These are phyloP conservation scores for Eustalomyia histrio DNA, from an alignment of 2,888 invertebrate genomes.

Conservation along the genomic window DNA sequence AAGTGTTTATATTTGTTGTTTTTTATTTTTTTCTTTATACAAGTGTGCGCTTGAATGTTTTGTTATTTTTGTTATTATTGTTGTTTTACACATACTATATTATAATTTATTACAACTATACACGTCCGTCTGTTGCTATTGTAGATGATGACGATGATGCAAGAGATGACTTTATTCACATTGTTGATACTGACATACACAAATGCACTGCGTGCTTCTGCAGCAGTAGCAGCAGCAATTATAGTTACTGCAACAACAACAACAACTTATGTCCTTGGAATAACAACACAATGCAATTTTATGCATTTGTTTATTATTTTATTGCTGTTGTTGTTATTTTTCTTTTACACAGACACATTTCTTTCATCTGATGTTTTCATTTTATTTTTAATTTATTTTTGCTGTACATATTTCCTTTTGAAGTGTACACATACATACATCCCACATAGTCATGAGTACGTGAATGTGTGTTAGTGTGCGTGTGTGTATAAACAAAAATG, in stretches of 20 bases:
- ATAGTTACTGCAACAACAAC: background rate
- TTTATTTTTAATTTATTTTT: conserved; percentile 37
- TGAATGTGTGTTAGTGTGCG: background rate
- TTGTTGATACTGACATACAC: conserved; percentile 52
- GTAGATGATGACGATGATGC: conserved; percentile 36
- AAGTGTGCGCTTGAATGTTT: conserved; percentile 17
- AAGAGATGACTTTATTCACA: conserved; percentile 39
- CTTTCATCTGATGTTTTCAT: conserved; percentile 22
- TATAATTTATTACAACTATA: background rate
- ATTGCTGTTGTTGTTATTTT: background rate
- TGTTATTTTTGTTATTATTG: background rate
- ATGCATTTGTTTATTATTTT: conserved; percentile 38
- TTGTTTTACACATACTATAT: background rate
- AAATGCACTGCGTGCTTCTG: conserved; percentile 25
- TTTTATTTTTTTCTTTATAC: background rate
- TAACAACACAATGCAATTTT: conserved; percentile 52
- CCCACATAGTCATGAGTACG: background rate
- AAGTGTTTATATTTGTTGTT: background rate
- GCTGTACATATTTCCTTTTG: conserved; percentile 31
- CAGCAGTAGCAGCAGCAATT: conserved; percentile 17
- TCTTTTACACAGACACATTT: conserved; percentile 28
- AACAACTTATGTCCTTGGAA: conserved; percentile 58
- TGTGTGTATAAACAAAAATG: conserved; percentile 1
- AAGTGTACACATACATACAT: background rate
- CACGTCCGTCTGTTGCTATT: conserved; percentile 14